Percentiles rank a stretch among this genome's conserved stretches.
These are phyloP conservation scores for Incurvaria masculella DNA, from an alignment of 2,888 invertebrate genomes.

Conservation along the genomic window DNA sequence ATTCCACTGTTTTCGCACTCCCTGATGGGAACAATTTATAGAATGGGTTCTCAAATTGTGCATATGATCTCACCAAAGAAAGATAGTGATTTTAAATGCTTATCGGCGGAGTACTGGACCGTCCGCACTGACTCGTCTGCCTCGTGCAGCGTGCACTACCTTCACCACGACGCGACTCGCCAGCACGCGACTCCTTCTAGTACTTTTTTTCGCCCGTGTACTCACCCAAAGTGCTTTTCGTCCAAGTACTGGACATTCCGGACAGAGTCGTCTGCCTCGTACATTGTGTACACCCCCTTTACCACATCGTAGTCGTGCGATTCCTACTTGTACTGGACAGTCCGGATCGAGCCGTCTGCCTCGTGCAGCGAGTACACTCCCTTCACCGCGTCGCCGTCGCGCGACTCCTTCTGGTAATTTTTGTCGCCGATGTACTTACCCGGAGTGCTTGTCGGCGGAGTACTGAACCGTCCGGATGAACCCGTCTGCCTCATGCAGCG, in stretches of 20 bases:
- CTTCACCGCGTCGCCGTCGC: slow-evolving; percentile 46
- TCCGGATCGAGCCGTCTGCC: slow-evolving; percentile 54
- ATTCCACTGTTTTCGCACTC: too few relatives aligned
- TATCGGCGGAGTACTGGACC: slow-evolving; percentile 59
- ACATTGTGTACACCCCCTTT: background rate
- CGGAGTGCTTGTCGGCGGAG: slow-evolving; percentile 44
- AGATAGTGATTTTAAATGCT: too few relatives aligned
- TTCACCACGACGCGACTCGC: background rate
- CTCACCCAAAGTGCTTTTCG: background rate
- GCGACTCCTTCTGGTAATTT: slow-evolving; percentile 33
- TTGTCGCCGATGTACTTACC: slow-evolving; percentile 45
- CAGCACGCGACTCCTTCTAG: background rate
- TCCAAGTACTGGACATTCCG: background rate
- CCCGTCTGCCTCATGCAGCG: slow-evolving; percentile 35
- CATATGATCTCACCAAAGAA: too few relatives aligned
- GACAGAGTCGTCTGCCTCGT: background rate
- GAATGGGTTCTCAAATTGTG: too few relatives aligned
- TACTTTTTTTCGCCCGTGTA: background rate
- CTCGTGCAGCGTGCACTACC: slow-evolving; percentile 51
- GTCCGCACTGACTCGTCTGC: slow-evolving; percentile 59
- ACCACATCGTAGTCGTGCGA: slow-evolving; percentile 42
- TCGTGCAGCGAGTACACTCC: slow-evolving; percentile 59
- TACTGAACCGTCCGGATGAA: slow-evolving; percentile 41
- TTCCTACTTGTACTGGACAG: slow-evolving; percentile 53
- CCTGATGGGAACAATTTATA: too few relatives aligned